Evolutionary conservation across 2,797 vertebrate species (phyloP), one percentile per base, ranked within the genome.

Genomic region (Phoeniculus purpureus): DNA sequence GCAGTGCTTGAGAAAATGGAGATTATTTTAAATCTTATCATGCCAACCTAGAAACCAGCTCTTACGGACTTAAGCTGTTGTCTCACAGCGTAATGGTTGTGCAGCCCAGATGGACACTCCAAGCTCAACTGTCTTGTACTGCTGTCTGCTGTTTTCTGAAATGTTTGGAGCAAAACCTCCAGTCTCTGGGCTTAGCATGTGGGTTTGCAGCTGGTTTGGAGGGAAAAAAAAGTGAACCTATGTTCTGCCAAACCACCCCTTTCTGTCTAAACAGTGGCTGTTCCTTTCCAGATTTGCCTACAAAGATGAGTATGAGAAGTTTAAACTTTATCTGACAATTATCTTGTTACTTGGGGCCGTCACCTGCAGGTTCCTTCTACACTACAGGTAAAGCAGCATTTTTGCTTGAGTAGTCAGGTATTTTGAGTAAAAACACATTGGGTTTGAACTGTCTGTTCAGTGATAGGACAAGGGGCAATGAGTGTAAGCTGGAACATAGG

Each of bases 291-390:
- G 99, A 95, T 99, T 99, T 68, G 99, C 99, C 48, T 99, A 99
- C 97, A 99, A 99, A 98, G 99, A 99, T 0, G 99, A 99, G 92
- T 99, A 99, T 74, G 99, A 99, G 97, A 99, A 99, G 96, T 99
- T 99, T 96, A 99, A 99, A 96, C 98, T 99, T 92, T 99, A 98
- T 94, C 98, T 99, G 98, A 99, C 99, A 2, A 99, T 99, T 95
- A 99, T 99, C 95, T 97, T 99, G 93, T 98, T 99, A 96, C 98
- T 99, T 0, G 99, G 99, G 75, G 99, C 99, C 5, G 98, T 99
- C 22, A 97, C 98, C 8, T 99, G 99, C 96, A 98, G 99, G 66
- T 99, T 99, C 93, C 96, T 99, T 90, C 98, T 99, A 55, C 98
- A 99, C 96, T 99, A 98, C 97, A 98, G 99, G 99, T 99, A 93